These are phyloP conservation scores for Stramonita haemastoma DNA, from an alignment of 2,888 invertebrate species.

Conservation along the genomic window DNA sequence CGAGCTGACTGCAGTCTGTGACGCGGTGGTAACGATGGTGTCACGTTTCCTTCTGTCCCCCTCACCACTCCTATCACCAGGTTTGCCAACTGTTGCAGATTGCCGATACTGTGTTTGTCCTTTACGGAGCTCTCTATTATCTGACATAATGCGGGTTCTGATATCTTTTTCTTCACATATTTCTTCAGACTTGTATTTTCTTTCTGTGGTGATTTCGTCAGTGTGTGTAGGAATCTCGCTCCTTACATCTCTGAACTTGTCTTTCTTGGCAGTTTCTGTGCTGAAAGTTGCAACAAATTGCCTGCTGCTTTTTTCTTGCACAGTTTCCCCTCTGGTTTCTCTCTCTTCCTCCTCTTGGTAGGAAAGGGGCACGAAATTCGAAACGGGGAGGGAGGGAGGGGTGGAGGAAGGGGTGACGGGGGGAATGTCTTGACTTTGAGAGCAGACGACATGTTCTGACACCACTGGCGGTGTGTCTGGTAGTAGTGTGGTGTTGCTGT, in stretches of 20 bases:
- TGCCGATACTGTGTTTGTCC: background rate
- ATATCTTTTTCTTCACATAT: background rate
- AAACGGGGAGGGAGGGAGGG: background rate
- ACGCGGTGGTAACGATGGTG: background rate
- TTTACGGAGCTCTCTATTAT: background rate
- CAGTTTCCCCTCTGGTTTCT: background rate
- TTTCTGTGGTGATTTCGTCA: background rate
- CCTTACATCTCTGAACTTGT: background rate
- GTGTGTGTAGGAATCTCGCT: background rate
- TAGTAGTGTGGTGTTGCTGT: background rate
- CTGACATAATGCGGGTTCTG: background rate
- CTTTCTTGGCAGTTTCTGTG: background rate
- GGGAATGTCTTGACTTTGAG: background rate
- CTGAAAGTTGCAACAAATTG: background rate
- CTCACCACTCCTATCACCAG: background rate
- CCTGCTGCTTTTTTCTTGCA: background rate
- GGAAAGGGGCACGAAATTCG: background rate
- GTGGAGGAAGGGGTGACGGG: background rate
- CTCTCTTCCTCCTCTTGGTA: background rate
- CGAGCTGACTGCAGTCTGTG: background rate
- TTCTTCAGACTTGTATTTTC: background rate
- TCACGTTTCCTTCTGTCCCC: too few species aligned
- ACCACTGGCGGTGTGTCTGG: background rate
- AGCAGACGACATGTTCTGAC: background rate
- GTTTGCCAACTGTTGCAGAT: background rate